Percentiles rank a stretch among this genome's conserved stretches.
phyloP scores from a whole-genome alignment of 2,888 invertebrate genomes.

The Apamea crenata region DNA sequence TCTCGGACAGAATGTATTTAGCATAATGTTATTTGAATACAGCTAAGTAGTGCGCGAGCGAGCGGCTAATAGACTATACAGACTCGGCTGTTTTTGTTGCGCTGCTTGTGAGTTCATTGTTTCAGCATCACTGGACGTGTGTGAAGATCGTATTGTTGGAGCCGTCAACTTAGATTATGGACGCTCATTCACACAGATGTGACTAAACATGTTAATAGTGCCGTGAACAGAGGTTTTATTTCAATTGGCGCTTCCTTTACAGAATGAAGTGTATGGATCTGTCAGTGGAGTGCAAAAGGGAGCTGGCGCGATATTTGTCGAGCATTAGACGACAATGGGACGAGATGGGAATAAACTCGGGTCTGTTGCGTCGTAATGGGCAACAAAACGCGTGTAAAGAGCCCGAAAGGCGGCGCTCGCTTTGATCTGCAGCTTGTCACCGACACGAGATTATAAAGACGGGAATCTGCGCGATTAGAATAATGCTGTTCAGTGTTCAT shows the following conservation, averaged over 20 bases:
- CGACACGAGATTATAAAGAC: neutral
- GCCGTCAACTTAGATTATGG: constrained; percentile 23
- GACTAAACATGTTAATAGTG: neutral
- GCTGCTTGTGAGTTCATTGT: constrained; percentile 17
- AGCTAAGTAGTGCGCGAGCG: neutral
- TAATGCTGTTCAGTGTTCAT: neutral
- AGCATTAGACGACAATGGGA: constrained; percentile 22
- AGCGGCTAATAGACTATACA: neutral
- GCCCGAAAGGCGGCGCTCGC: constrained; percentile 15
- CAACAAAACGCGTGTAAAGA: constrained; percentile 32
- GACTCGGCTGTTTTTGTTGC: constrained; percentile 4
- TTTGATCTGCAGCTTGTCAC: constrained; percentile 36
- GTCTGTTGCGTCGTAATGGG: constrained; percentile 38
- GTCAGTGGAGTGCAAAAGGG: neutral
- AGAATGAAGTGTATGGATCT: constrained; percentile 11
- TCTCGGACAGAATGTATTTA: neutral
- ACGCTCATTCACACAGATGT: constrained; percentile 19
- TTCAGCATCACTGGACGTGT: constrained; percentile 1
- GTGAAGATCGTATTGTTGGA: constrained; percentile 30
- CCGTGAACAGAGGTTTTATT: constrained; percentile 17
- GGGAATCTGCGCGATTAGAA: neutral
- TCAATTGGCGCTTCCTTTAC: neutral
- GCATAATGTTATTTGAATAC: neutral
- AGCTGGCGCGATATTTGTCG: constrained; percentile 4
- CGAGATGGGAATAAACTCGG: constrained; percentile 22